These are phyloP conservation scores for Onychorhynchus coronatus DNA, from an alignment of 2,113 vertebrate species.

Conservation along the genomic window DNA sequence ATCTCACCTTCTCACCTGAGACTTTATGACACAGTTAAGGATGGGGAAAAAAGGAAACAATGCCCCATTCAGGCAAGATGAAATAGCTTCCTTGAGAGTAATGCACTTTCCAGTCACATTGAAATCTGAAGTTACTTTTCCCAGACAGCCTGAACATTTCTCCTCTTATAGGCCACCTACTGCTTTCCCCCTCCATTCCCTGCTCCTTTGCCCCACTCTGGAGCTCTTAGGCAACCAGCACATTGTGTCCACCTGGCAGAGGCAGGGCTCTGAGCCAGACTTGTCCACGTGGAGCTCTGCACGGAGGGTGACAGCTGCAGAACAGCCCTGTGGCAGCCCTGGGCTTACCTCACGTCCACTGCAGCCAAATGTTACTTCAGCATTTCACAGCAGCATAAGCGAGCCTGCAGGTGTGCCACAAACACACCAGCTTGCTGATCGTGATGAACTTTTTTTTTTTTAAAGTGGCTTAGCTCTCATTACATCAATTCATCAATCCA, in stretches of 20 bases:
- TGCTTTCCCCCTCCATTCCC: neutral
- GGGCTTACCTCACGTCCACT: neutral
- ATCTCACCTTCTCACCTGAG: neutral
- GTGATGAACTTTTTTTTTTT: no score
- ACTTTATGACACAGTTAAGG: neutral
- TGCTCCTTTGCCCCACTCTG: neutral
- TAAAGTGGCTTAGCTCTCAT: neutral
- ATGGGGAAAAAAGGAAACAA: neutral
- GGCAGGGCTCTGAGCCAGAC: neutral
- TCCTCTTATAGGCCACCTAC: neutral
- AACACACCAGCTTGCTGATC: neutral
- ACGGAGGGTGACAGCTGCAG: neutral
- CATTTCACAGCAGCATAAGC: neutral
- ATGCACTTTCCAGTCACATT: neutral
- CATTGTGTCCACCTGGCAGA: neutral
- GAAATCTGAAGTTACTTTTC: neutral
- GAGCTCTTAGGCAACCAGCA: neutral
- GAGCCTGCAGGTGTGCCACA: neutral
- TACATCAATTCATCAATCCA: neutral
- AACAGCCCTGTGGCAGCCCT: rapidly evolving
- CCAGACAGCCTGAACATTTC: neutral
- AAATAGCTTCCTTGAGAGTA: neutral
- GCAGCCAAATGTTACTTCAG: neutral
- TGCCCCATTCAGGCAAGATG: neutral
- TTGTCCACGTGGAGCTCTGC: rapidly evolving